Conservation (phyloP, 2,797 vertebrate genomes). For the Xerus rutilus region DNA sequence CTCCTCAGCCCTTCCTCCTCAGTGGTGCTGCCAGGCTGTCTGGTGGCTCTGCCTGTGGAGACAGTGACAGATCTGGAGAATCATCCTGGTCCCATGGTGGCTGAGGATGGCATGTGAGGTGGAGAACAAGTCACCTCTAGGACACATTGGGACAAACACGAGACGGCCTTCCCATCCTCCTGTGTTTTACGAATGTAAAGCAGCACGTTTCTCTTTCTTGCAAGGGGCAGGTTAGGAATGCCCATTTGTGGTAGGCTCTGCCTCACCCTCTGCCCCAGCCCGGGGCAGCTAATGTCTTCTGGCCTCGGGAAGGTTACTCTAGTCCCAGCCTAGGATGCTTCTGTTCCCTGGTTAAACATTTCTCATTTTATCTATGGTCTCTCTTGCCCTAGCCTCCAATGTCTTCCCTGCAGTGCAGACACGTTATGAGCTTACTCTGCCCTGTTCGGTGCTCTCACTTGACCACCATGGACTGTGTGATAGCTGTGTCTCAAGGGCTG, state of each 20-base stretch:
- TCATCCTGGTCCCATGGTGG: neutral
- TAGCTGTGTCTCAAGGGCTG: neutral
- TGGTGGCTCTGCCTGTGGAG: neutral
- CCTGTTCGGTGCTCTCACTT: neutral
- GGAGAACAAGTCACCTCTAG: neutral
- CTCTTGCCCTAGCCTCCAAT: neutral
- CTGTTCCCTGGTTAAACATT: neutral
- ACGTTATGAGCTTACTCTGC: neutral
- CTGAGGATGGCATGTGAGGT: neutral
- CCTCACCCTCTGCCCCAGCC: neutral
- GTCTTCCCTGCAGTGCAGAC: neutral
- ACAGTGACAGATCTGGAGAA: slow-evolving; percentile 25
- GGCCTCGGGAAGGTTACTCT: neutral
- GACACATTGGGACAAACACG: neutral
- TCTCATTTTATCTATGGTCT: neutral
- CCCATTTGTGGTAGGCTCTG: neutral
- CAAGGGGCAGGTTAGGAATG: neutral
- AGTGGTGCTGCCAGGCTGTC: slow-evolving; percentile 14
- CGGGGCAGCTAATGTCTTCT: neutral
- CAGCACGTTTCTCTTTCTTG: neutral
- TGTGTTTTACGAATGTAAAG: neutral
- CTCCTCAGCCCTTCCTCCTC: neutral
- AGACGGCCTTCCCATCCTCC: neutral
- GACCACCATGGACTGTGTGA: neutral
- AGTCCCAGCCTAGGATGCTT: neutral